phyloP scores from a whole-genome alignment of 2,888 invertebrate genomes.

The Helicoverpa assulta region DNA sequence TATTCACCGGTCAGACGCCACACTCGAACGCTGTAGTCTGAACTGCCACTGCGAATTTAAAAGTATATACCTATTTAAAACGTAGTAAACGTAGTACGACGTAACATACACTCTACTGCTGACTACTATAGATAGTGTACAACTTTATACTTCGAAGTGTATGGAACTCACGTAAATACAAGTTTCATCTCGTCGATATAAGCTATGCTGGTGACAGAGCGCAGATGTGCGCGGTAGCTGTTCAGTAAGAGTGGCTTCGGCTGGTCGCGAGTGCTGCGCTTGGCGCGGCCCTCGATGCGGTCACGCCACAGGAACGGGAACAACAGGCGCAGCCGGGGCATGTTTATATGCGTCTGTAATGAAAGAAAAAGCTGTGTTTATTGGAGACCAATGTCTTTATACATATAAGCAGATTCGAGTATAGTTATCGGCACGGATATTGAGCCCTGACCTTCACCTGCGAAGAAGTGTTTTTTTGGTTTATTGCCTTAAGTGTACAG shows the following conservation, averaged over 20 bases:
- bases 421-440: too few relatives aligned
- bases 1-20: conserved; percentile 94
- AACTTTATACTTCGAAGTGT: not conserved
- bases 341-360: conserved; percentile 86
- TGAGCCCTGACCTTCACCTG: too few relatives aligned
- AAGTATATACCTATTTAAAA: too few relatives aligned
- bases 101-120: too few relatives aligned
- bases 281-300: conserved; percentile 92
- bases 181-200: conserved; percentile 92
- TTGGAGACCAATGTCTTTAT: too few relatives aligned
- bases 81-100: too few relatives aligned
- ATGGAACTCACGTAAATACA: conserved; percentile 91
- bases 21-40: conserved; percentile 93
- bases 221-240: conserved; percentile 93
- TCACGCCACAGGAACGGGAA: conserved; percentile 94
- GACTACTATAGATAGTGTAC: not conserved
- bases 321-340: conserved; percentile 91
- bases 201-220: conserved; percentile 92
- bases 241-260: conserved; percentile 92
- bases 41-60: conserved; percentile 88
- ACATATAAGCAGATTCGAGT: too few relatives aligned
- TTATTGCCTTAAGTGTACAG: too few relatives aligned
- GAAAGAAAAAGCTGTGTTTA: not conserved
- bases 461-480: too few relatives aligned
- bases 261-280: conserved; percentile 91